Evolutionary conservation across 2,113 vertebrate genomes (phyloP).

Genomic region (Platycercus adscitus): DNA sequence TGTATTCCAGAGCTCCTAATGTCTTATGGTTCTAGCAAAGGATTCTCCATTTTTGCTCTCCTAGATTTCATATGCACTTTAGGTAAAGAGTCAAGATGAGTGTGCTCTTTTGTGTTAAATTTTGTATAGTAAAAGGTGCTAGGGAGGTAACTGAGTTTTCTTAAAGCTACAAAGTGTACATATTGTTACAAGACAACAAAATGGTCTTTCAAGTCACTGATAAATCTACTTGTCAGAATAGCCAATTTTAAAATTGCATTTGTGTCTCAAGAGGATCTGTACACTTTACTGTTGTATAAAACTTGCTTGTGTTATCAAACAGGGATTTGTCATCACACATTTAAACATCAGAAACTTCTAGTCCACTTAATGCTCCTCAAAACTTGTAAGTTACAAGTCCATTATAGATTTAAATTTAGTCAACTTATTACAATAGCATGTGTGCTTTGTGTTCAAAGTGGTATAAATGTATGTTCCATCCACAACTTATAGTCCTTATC

Average conservation of each 20-base stretch:
- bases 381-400: background rate
- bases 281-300: background rate
- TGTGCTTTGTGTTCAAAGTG: background rate
- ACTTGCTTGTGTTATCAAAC: background rate
- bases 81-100: slow-evolving; percentile 6
- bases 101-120: background rate
- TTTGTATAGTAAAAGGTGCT: slow-evolving; percentile 19
- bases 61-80: slow-evolving; percentile 47
- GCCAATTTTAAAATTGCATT: background rate
- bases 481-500: background rate
- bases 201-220: background rate
- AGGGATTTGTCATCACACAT: background rate
- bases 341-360: background rate
- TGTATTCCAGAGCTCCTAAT: background rate
- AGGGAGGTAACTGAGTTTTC: background rate
- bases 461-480: background rate
- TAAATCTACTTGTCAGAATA: background rate
- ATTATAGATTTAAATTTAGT: background rate
- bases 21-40: background rate
- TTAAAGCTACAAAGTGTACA: background rate
- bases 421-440: background rate
- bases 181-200: background rate
- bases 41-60: background rate
- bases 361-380: background rate
- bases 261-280: background rate